Evolutionary conservation across 2,888 invertebrate species (phyloP).

Genomic region (Yponomeuta sedellus): DNA sequence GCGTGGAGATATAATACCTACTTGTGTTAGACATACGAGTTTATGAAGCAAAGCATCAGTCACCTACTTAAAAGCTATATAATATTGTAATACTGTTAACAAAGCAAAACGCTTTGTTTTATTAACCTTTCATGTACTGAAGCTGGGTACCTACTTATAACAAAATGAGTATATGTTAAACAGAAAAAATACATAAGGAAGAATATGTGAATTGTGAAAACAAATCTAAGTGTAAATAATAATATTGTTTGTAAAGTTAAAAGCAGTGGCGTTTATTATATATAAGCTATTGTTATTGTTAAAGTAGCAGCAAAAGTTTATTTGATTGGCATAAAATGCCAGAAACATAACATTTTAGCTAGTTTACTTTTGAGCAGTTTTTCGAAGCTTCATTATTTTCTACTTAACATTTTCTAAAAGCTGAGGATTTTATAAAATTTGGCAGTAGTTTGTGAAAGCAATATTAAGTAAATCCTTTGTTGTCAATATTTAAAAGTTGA

Average conservation of each 20-base stretch:
- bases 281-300: neutral
- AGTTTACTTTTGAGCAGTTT: neutral
- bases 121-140: too few relatives aligned
- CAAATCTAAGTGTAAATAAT: neutral
- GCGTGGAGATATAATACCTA: neutral
- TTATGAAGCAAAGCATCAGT: neutral
- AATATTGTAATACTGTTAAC: neutral
- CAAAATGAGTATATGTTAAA: neutral
- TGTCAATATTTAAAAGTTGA: slow-evolving; percentile 34
- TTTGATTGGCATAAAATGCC: neutral
- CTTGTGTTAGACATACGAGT: neutral
- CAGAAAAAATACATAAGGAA: neutral
- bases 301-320: neutral
- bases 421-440: slow-evolving; percentile 35
- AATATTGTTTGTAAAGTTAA: neutral
- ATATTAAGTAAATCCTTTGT: slow-evolving; percentile 35
- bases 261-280: slow-evolving; percentile 3
- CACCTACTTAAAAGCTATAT: neutral
- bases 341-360: neutral
- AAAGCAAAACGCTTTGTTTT: too few relatives aligned
- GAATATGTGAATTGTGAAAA: neutral
- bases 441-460: slow-evolving; percentile 54
- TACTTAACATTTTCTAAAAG: slow-evolving; percentile 41
- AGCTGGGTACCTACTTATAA: neutral
- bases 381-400: slow-evolving; percentile 27